Base-by-base conservation (phyloP, 2,113 vertebrate species). In the Podocnemis expansa region DNA sequence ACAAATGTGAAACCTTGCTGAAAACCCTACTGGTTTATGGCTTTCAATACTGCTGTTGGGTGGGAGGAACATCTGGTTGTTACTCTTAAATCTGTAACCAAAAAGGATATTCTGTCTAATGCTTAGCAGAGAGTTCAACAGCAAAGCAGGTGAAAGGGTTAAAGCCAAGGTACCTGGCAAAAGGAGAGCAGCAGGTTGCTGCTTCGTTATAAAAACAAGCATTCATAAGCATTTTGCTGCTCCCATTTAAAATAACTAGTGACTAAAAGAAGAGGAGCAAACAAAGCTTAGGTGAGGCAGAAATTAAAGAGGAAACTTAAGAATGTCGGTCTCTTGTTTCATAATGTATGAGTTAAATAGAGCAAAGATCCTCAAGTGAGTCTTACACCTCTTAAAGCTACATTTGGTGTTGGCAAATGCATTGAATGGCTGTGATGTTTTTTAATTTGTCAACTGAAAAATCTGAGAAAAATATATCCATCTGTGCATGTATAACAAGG, bases 361-460 rank as follows among this genome's bases (percentile, higher is more conserved):
- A 89, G 56, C 27, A 80, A 49, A 91, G 96, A 63, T 84, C 85
- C 84, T 92, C 94, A 51, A 78, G 4, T 89, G 93, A 92, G 54
- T 80, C 82, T 95, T 93, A 93, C 90, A 95, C 94, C 90, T 78
- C 96, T 93, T 29, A 41, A 88, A 78, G 38, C 45, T 84, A 6
- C 41, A 41, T 87, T 45, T 95, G 96, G 94, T 91, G 92, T 95
- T 94, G 95, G 94, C 88, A 94, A 96, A 82, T 41, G 58, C 94
- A 89, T 78, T 25, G 88, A 93, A 34, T 31, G 73, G 85, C 95
- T 94, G 80, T 91, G 91, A 95, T 93, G 54, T 76, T 90, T 93
- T 38, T 38, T 93, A 92, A 94, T 55, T 78, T 60, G 76, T 0
- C 0, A 94, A 85, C 87, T 80, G 82, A 91, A 96, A 89, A 76